phyloP scores from a whole-genome alignment of 92 coral and sea anemone genomes.

The Anthopleura xanthogrammica region DNA sequence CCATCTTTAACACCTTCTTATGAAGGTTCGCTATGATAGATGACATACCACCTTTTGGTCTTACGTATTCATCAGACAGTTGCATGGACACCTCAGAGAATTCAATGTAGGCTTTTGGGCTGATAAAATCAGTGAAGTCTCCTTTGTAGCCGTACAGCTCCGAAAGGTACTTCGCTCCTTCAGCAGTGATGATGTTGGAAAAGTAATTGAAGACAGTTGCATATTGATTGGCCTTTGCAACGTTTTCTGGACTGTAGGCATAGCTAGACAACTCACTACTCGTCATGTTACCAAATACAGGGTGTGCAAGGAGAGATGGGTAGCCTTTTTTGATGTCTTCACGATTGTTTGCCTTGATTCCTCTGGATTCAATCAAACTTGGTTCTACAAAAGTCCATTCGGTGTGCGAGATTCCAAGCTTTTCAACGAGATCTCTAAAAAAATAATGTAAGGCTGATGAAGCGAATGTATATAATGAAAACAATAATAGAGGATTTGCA shows the following conservation, averaged over 20 bases:
- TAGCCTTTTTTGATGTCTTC: slow-evolving; percentile 51
- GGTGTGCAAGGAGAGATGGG: slow-evolving; percentile 38
- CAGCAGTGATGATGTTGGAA: slow-evolving; percentile 53
- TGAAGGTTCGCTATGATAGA: slow-evolving; percentile 34
- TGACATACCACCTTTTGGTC: slow-evolving; percentile 66
- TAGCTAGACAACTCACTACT: slow-evolving; percentile 42
- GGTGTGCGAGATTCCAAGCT: slow-evolving; percentile 39
- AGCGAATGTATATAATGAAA: background rate
- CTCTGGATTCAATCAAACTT: slow-evolving; percentile 57
- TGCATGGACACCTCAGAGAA: slow-evolving; percentile 21
- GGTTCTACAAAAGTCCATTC: slow-evolving; percentile 47
- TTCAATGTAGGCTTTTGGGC: slow-evolving; percentile 52
- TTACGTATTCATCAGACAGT: slow-evolving; percentile 27
- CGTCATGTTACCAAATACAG: slow-evolving; percentile 53
- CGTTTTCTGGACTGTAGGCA: slow-evolving; percentile 47
- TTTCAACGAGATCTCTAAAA: slow-evolving; percentile 45
- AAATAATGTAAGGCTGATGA: background rate
- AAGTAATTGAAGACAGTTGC: slow-evolving; percentile 50
- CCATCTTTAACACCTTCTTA: background rate
- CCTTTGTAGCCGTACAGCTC: slow-evolving; percentile 1
- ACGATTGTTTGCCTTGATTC: slow-evolving; percentile 38
- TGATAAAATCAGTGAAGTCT: slow-evolving; percentile 36
- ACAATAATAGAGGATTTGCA: no score
- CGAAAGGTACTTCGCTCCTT: slow-evolving; percentile 52
- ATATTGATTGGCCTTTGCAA: slow-evolving; percentile 39